Conservation (phyloP, 2,888 invertebrate species). For the Clunio marinus region DNA sequence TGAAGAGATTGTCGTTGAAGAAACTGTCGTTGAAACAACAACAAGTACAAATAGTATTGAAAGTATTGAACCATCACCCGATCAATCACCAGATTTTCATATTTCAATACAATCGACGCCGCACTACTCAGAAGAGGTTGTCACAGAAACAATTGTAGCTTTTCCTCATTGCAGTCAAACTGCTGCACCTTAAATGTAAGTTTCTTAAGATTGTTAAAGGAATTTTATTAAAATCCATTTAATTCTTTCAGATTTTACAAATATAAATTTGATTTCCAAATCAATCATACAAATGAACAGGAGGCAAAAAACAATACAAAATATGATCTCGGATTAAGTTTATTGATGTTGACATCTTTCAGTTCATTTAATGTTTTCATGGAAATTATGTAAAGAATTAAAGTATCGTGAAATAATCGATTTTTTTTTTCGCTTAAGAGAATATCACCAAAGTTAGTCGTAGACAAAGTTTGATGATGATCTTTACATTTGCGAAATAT, state of each 20-base stretch:
- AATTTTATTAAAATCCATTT: background rate
- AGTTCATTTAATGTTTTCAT: too few species aligned
- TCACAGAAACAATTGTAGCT: conserved; percentile 29
- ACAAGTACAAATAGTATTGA: conserved; percentile 25
- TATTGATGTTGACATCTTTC: too few species aligned
- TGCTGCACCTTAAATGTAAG: conserved; percentile 13
- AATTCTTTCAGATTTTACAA: too few species aligned
- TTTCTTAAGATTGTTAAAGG: background rate
- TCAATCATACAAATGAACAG: too few species aligned
- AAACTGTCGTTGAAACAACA: conserved; percentile 16
- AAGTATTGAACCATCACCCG: background rate
- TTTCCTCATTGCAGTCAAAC: conserved; percentile 34
- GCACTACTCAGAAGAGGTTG: conserved; percentile 20
- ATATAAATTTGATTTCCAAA: too few species aligned
- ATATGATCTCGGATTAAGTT: conserved; percentile 21
- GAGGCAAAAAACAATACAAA: too few species aligned
- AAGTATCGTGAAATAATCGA: too few species aligned
- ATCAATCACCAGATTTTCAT: conserved; percentile 5
- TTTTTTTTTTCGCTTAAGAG: too few species aligned
- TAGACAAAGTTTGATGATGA: too few species aligned
- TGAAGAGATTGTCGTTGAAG: conserved; percentile 23
- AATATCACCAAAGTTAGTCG: conserved; percentile 6
- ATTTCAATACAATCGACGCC: conserved; percentile 32
- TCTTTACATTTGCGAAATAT: too few species aligned
- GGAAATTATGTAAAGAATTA: too few species aligned